These are phyloP conservation scores for Timema cristinae DNA, from an alignment of 2,888 invertebrate species.

Conservation along the genomic window DNA sequence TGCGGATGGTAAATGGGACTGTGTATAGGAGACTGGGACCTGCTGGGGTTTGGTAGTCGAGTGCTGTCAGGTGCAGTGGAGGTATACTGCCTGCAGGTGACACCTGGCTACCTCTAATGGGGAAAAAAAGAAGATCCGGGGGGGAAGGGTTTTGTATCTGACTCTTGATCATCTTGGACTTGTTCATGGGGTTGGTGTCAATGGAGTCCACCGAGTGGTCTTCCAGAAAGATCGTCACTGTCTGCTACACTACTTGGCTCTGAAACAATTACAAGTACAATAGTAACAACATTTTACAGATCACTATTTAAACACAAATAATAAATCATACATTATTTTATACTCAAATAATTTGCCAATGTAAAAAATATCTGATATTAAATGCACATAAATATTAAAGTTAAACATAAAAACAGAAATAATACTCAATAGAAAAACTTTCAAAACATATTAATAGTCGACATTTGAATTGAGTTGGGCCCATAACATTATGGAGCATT, in stretches of 20 bases:
- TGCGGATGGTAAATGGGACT: conserved; percentile 43
- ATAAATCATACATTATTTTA: no score
- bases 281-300: no score
- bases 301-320: no score
- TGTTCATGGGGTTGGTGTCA: conserved; percentile 16
- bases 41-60: conserved; percentile 49
- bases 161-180: conserved; percentile 9
- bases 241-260: conserved; percentile 17
- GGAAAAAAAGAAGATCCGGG: conserved; percentile 77
- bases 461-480: no score
- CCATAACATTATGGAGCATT: no score
- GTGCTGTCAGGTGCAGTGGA: conserved; percentile 74
- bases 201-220: conserved; percentile 20
- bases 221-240: conserved; percentile 23
- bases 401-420: no score
- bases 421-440: no score
- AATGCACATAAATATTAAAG: no score
- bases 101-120: conserved; percentile 41
- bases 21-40: conserved; percentile 42
- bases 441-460: no score
- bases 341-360: no score
- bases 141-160: conserved; percentile 49
- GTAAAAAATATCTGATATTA: no score
- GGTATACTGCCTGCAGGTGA: conserved; percentile 70
- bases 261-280: not conserved